Conservation (phyloP, 2,797 vertebrate species). For the Lacerta bilineata region DNA sequence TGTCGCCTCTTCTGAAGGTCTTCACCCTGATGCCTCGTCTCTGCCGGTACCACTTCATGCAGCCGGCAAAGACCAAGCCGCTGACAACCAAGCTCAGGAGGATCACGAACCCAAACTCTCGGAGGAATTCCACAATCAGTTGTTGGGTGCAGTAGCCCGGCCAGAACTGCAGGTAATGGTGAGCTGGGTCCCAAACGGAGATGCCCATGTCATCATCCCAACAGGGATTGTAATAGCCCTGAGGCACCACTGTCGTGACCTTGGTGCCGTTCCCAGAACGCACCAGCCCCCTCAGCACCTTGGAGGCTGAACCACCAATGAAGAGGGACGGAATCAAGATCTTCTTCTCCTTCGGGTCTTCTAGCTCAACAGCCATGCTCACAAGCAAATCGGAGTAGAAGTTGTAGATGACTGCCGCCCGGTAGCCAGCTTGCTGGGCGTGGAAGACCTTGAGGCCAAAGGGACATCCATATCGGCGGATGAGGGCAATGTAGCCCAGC, state of each 20-base stretch:
- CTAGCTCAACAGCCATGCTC: slow-evolving; percentile 82
- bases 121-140: background rate
- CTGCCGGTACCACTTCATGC: slow-evolving; percentile 53
- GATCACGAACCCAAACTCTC: background rate
- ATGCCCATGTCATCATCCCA: background rate
- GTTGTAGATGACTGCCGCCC: slow-evolving; percentile 87
- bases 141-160: background rate
- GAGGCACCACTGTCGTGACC: slow-evolving; percentile 79
- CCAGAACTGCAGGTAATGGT: background rate
- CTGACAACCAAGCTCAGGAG: background rate
- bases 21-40: slow-evolving; percentile 81
- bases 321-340: slow-evolving; percentile 88
- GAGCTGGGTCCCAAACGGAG: background rate
- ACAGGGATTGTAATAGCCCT: slow-evolving; percentile 68
- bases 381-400: slow-evolving; percentile 84
- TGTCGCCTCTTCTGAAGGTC: slow-evolving; percentile 77
- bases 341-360: slow-evolving; percentile 76
- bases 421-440: slow-evolving; percentile 87
- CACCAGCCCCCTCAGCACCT: slow-evolving; percentile 23
- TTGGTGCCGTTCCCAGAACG: slow-evolving; percentile 73
- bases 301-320: slow-evolving; percentile 61
- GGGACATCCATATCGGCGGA: slow-evolving; percentile 86
- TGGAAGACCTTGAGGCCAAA: slow-evolving; percentile 89
- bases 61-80: rapidly evolving
- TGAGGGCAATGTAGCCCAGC: slow-evolving; percentile 82